These are phyloP conservation scores for Aldrovandia affinis DNA, from an alignment of 2,797 vertebrate genomes.

Conservation along the genomic window DNA sequence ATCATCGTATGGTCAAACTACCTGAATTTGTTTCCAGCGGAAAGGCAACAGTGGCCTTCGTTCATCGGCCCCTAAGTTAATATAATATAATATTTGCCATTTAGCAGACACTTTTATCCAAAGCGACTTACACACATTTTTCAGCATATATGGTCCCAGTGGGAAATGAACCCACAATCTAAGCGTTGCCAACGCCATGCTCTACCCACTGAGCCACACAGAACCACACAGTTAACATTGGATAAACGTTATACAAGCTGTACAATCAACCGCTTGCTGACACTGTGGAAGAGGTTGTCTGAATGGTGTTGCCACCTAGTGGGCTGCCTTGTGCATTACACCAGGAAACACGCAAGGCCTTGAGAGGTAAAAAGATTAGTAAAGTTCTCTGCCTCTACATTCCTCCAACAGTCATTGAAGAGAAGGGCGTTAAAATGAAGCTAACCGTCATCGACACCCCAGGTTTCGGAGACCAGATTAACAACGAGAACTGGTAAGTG, in stretches of 20 bases:
- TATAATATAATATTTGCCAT: no score
- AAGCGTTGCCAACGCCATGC: no score
- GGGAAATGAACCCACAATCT: no score
- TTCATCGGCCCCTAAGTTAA: background rate
- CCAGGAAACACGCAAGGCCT: background rate
- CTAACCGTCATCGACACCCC: conserved; percentile 87
- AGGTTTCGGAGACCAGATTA: conserved; percentile 88
- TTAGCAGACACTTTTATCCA: no score
- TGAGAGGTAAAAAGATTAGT: background rate
- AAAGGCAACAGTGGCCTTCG: background rate
- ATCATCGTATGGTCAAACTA: background rate
- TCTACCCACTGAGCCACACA: no score
- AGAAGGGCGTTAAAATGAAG: conserved; percentile 86
- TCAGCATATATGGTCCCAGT: no score
- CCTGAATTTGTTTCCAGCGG: background rate
- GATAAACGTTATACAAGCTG: background rate
- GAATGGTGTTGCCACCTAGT: conserved; percentile 20
- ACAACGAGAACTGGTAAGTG: conserved; percentile 85
- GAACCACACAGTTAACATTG: conserved; percentile 1
- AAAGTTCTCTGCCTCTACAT: conserved; percentile 23
- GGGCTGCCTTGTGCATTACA: background rate
- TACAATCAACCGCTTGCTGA: background rate
- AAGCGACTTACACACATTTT: no score
- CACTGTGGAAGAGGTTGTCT: background rate
- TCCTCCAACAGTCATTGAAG: conserved; percentile 76